A percentile compares a stretch with the other conserved stretches of the same genome.
phyloP scores from a whole-genome alignment of 2,113 vertebrate species.

The Myotis yumanensis region DNA sequence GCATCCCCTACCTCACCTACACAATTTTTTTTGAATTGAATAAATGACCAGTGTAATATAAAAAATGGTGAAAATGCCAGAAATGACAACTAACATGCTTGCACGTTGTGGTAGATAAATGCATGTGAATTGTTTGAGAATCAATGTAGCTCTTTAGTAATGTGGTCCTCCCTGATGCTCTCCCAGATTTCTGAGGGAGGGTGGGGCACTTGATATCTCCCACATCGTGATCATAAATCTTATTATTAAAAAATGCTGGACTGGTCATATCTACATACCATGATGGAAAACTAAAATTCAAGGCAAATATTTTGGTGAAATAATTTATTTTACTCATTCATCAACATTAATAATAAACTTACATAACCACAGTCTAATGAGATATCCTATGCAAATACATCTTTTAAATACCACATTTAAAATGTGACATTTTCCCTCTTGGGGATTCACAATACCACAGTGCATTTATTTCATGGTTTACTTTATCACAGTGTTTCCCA shows the following conservation, averaged over 20 bases:
- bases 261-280: neutral
- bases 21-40: neutral
- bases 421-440: neutral
- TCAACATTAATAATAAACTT: neutral
- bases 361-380: neutral
- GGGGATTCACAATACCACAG: neutral
- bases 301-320: conserved; percentile 18
- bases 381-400: neutral
- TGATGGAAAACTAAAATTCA: neutral
- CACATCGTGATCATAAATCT: neutral
- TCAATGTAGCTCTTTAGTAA: neutral
- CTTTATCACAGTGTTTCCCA: neutral
- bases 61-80: neutral
- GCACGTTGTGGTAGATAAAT: neutral
- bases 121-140: neutral
- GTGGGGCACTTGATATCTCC: neutral
- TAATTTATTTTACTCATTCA: neutral
- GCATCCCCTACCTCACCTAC: neutral
- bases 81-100: neutral
- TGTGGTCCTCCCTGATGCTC: neutral
- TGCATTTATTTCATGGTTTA: neutral
- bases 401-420: neutral
- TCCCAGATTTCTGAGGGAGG: neutral
- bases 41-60: neutral
- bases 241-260: neutral